Evolutionary conservation across 2,888 invertebrate genomes (phyloP).

Genomic region (Tenthredo scrophulariae): DNA sequence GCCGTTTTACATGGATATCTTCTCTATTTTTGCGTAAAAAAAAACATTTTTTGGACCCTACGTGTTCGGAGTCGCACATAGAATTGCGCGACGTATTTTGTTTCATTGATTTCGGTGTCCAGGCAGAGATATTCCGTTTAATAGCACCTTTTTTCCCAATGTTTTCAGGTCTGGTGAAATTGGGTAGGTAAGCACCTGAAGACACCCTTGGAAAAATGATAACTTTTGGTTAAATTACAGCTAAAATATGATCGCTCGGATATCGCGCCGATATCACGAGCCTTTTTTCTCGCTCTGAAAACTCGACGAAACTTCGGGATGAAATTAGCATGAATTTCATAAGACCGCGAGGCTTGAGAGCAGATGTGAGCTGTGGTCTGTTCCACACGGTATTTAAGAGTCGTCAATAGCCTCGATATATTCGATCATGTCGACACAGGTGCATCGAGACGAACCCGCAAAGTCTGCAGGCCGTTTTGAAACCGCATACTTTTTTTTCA

Average conservation of each 20-base stretch:
- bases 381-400: background rate
- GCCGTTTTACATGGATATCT: too few relatives aligned
- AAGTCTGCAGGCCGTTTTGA: background rate
- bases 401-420: background rate
- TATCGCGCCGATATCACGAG: background rate
- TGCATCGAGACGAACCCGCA: background rate
- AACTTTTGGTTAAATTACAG: background rate
- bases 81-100: too few relatives aligned
- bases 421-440: slow-evolving; percentile 17
- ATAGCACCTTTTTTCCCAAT: too few relatives aligned
- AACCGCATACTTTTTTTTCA: slow-evolving; percentile 21
- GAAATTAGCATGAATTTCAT: slow-evolving; percentile 20
- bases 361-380: slow-evolving; percentile 40
- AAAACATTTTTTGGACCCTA: too few relatives aligned
- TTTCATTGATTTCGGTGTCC: too few relatives aligned
- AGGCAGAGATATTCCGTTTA: too few relatives aligned
- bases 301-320: background rate
- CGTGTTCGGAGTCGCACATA: too few relatives aligned
- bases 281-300: background rate
- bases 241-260: background rate
- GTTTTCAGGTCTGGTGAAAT: too few relatives aligned
- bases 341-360: slow-evolving; percentile 13
- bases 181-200: too few relatives aligned
- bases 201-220: background rate
- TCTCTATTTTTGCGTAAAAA: too few relatives aligned